phyloP scores from a whole-genome alignment of 2,888 invertebrate species.

The Dasysyrphus albostriatus region DNA sequence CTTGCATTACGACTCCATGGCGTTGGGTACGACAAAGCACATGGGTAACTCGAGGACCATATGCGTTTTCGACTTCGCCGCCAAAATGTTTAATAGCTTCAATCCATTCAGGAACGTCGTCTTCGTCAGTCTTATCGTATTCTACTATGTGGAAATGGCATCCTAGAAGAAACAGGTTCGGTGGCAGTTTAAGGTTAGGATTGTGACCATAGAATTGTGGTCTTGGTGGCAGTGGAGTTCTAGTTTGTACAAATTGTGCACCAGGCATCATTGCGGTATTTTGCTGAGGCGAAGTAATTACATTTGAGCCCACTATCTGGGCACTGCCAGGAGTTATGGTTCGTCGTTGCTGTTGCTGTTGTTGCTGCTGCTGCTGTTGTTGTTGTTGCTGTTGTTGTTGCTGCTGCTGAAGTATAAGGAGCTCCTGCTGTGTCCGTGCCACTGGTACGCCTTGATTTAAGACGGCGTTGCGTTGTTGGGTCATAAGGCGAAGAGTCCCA shows the following conservation, averaged over 20 bases:
- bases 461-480: slow-evolving; percentile 90
- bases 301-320: slow-evolving; percentile 78
- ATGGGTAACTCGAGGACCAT: slow-evolving; percentile 95
- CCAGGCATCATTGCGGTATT: slow-evolving; percentile 61
- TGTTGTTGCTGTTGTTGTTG: slow-evolving; percentile 84
- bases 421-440: slow-evolving; percentile 82
- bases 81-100: slow-evolving; percentile 91
- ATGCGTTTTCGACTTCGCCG: slow-evolving; percentile 94
- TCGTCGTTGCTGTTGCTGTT: slow-evolving; percentile 84
- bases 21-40: slow-evolving; percentile 95
- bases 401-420: slow-evolving; percentile 85
- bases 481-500: slow-evolving; percentile 91
- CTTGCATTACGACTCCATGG: slow-evolving; percentile 95
- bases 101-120: slow-evolving; percentile 87
- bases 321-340: slow-evolving; percentile 84
- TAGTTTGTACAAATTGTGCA: slow-evolving; percentile 63
- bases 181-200: slow-evolving; percentile 94
- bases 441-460: slow-evolving; percentile 83
- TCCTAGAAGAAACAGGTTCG: slow-evolving; percentile 94
- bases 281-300: slow-evolving; percentile 82
- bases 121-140: slow-evolving; percentile 89
- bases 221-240: slow-evolving; percentile 85
- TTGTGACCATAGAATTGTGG: slow-evolving; percentile 97
- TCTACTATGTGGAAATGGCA: slow-evolving; percentile 96
- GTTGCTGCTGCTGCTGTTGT: slow-evolving; percentile 84